Base-by-base conservation (phyloP, 1,140 invertebrate genomes). In the Dreissena polymorpha region DNA sequence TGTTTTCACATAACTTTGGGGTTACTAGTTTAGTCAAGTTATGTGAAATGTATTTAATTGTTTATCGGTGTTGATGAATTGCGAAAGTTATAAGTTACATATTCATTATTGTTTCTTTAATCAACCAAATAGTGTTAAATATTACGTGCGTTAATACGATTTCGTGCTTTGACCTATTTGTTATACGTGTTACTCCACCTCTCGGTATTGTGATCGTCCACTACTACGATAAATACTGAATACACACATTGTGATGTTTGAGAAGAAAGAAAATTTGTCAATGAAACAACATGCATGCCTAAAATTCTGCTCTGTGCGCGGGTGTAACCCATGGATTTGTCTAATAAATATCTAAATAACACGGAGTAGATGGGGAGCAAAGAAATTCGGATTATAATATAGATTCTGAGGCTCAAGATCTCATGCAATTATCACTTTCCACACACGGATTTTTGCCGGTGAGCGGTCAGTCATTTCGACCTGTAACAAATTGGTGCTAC, bases 181-280 rank as follows among this genome's bases (percentile, higher is more conserved):
- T 70, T 69, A 55, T 39, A 14, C 27, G 25, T 7, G 49, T 57
- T 27, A 57, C 76, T 21, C 21, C 50, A 39, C 76, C 76, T 27
- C 13, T 53, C 29, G 2, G 76, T 70, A 78, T 16, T 78, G 76
- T 78, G 27, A 78, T 70, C 63, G 21, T 39, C 76, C 53, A 78
- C 76, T 78, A 78, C 76, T 78, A 78, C 76, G 68, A 78, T 78
- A 78, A 78, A 78, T 78, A 78, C 76, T 68, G 39, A 55, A 51
- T 18, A 73, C 76, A 78, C 76, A 78, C 64, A 69, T 78, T 78
- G 76, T 78, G 76, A 69, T 69, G 65, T 69, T 55, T 67, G 76
- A 21, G 51, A 78, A 78, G 76, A 78, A 78, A 75, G 73, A 50
- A 75, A 75, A 71, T 27, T 69, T 78, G 76, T 78, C 67, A 78